Base-by-base conservation (phyloP, 2,113 vertebrate genomes). In the Gambusia holbrooki region DNA sequence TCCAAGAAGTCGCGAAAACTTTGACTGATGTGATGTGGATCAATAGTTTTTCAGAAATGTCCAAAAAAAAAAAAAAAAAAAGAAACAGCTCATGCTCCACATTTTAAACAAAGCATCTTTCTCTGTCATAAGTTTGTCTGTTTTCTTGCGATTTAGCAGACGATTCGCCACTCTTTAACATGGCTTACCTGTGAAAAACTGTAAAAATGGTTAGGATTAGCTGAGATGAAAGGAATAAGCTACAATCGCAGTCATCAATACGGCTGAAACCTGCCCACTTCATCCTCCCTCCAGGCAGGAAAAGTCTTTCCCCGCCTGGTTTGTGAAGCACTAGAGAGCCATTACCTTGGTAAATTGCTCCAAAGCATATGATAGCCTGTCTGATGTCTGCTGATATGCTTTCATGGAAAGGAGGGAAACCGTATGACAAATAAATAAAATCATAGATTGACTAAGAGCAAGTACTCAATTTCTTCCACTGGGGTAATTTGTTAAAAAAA, bases 21-120 rank as follows among this genome's bases (percentile, higher is more conserved):
- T 80, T 86, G 83, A 91, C 66, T 87, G 87, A 91, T 88, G 85
- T 14, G 71, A 83, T 69, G 75, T 66, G 87, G 83, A 92, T 92
- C 90, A 80, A 92, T 90, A 82, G 73, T 76, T 88, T 88, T 87
- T 84, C 71, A 83, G 72, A 79, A 90, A 90, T 81, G 84, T 84
- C 78, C 87, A 74, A 81, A 83, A 27, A 58, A 68, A 64, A 88
- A 74, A 81, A 83, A 27, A 58, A 68, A 64, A 40, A 69, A 28
- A 69, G 22, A 76, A 85, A 64, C 82, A 74, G 78, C 69, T 69
- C 85, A 66, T 30, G 48, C 35, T 22, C 40, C 62, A 69, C 76
- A 84, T 78, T 51, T 33, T 76, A 79, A 85, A 68, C 12, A 10
- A 11, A 66, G n/a, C 0, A n/a, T 61, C 66, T 74, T 9, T 1